Evolutionary conservation across 2,888 invertebrate species (phyloP).

Genomic region (Dorcus hopei): DNA sequence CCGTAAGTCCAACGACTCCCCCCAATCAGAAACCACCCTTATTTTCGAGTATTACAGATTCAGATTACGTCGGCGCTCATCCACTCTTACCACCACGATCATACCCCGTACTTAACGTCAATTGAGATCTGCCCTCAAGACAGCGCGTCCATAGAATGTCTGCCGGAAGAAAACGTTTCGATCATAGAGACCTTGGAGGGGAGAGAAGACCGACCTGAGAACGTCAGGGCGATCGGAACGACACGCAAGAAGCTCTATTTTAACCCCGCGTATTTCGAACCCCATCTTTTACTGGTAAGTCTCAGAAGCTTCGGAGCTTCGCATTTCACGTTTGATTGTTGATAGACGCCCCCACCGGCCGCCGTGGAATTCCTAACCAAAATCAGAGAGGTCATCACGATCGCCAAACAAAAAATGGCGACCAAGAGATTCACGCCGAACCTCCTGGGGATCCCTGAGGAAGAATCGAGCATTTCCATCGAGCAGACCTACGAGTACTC

Average conservation of each 20-base stretch:
- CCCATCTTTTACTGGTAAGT: conserved; percentile 75
- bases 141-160: conserved; percentile 58
- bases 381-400: conserved; percentile 85
- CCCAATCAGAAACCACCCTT: background rate
- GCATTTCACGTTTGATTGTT: conserved; percentile 36
- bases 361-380: conserved; percentile 85
- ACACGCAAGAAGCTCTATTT: conserved; percentile 80
- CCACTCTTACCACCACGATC: conserved; percentile 55
- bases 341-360: conserved; percentile 82
- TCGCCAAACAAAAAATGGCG: conserved; percentile 86
- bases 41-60: conserved; percentile 37
- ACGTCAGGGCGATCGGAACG: conserved; percentile 64
- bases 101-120: conserved; percentile 8
- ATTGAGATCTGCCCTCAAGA: conserved; percentile 31
- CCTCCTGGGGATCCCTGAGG: conserved; percentile 78
- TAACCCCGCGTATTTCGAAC: conserved; percentile 89
- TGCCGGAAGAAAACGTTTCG: conserved; percentile 82
- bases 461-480: conserved; percentile 57
- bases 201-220: conserved; percentile 63
- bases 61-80: conserved; percentile 70
- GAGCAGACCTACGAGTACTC: conserved; percentile 53
- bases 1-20: conserved; percentile 36
- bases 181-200: conserved; percentile 76
- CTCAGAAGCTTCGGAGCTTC: background rate
- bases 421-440: conserved; percentile 77